These are phyloP conservation scores for Pan troglodytes DNA, from an alignment of 2,113 vertebrate species.

Conservation along the genomic window DNA sequence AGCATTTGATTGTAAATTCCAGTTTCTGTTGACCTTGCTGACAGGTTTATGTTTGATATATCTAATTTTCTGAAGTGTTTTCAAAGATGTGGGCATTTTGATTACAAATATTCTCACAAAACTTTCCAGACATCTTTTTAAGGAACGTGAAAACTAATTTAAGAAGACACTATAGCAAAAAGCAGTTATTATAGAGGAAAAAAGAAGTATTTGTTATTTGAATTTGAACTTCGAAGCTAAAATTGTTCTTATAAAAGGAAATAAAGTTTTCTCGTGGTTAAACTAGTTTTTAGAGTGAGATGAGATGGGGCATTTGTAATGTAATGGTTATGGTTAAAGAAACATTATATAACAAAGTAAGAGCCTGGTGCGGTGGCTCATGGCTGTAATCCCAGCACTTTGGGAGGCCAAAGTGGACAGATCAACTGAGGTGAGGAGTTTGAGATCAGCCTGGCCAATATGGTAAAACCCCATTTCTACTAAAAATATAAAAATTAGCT, in stretches of 20 bases:
- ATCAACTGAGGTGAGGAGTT: no score
- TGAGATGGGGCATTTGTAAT: background rate
- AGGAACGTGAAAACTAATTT: conserved; percentile 33
- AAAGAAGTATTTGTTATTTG: background rate
- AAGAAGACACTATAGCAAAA: background rate
- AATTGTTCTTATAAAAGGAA: background rate
- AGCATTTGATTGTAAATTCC: conserved; percentile 29
- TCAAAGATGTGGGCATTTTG: background rate
- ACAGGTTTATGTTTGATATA: conserved; percentile 3
- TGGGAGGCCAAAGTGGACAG: no score
- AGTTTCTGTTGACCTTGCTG: conserved; percentile 31
- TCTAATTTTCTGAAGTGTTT: conserved; percentile 46
- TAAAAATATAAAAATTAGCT: no score
- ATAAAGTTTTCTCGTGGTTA: background rate
- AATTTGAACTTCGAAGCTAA: background rate
- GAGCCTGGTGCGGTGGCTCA: no score
- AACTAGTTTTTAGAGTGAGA: background rate
- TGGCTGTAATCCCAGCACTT: no score
- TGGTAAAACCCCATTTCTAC: no score
- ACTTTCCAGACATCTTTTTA: conserved; percentile 28
- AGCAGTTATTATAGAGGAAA: background rate
- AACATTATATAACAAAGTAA: background rate
- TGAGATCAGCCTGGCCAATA: no score
- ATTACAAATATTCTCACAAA: conserved; percentile 46
- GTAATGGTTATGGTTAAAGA: background rate